These are phyloP conservation scores for Ametastegia equiseti DNA, from an alignment of 2,888 invertebrate genomes.

Conservation along the genomic window DNA sequence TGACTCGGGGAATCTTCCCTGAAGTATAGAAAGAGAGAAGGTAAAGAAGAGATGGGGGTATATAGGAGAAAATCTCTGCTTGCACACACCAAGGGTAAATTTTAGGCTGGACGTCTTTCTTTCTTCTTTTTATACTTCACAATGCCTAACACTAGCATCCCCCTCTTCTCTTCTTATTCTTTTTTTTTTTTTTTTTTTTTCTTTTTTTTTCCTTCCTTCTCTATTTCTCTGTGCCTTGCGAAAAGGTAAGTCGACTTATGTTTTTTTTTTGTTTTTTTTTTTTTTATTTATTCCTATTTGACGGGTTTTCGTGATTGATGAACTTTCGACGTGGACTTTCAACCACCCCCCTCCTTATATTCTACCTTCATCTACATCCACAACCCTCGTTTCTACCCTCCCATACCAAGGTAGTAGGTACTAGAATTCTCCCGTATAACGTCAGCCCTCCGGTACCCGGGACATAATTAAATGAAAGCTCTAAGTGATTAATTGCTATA, in stretches of 20 bases:
- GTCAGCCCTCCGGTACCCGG: conserved; percentile 55
- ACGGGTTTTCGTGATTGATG: conserved; percentile 69
- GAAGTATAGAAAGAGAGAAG: background rate
- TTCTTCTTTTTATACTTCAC: background rate
- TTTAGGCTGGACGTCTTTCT: background rate
- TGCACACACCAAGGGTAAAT: background rate
- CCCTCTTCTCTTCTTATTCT: no score
- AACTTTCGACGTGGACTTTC: conserved; percentile 55
- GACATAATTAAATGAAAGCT: conserved; percentile 70
- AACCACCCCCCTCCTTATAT: conserved; percentile 1
- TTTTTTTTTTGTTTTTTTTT: background rate
- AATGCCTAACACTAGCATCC: no score
- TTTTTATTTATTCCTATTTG: conserved; percentile 52
- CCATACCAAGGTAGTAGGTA: no score
- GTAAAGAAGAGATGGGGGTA: background rate
- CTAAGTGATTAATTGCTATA: conserved; percentile 69
- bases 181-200: background rate
- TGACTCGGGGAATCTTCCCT: conserved; percentile 38
- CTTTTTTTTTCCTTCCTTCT: background rate
- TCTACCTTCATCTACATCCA: background rate
- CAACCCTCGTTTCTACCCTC: background rate
- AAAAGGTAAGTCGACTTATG: background rate
- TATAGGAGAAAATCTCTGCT: conserved; percentile 1
- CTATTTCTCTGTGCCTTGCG: background rate
- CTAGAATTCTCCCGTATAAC: conserved; percentile 49